phyloP scores from a whole-genome alignment of 1,140 invertebrate genomes.

The Dryas iulia region DNA sequence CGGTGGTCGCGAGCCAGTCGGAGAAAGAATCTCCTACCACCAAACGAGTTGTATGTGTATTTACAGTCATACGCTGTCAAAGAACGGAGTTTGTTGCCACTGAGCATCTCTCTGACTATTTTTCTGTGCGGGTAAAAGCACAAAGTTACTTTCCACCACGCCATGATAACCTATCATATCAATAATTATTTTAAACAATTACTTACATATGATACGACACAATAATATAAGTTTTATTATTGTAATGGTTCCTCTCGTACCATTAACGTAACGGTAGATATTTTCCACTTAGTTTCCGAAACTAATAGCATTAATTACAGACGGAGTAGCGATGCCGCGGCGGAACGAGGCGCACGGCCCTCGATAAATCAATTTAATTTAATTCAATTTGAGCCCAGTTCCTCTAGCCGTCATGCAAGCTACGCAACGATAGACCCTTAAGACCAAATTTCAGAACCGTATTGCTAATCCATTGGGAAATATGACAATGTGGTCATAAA shows the following conservation, averaged over 20 bases:
- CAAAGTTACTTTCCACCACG: too few species aligned
- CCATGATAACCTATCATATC: too few species aligned
- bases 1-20: too few species aligned
- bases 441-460: conserved; percentile 2
- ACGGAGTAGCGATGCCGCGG: conserved; percentile 30
- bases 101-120: too few species aligned
- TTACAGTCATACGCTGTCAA: too few species aligned
- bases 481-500: conserved; percentile 1
- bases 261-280: conserved; percentile 27
- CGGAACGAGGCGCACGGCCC: conserved; percentile 51
- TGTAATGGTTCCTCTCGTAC: neutral
- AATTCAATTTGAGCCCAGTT: conserved; percentile 73
- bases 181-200: neutral
- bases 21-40: too few species aligned
- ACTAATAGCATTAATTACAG: conserved; percentile 72
- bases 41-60: too few species aligned
- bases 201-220: neutral
- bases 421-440: conserved; percentile 13
- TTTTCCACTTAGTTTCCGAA: conserved; percentile 64
- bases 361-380: conserved; percentile 78
- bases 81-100: too few species aligned
- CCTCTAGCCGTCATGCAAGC: conserved; percentile 66
- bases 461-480: conserved; percentile 21
- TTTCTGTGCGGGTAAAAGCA: too few species aligned
- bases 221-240: neutral